Conservation (phyloP, 2,888 invertebrate species). For the Balanococcus diminutus region DNA sequence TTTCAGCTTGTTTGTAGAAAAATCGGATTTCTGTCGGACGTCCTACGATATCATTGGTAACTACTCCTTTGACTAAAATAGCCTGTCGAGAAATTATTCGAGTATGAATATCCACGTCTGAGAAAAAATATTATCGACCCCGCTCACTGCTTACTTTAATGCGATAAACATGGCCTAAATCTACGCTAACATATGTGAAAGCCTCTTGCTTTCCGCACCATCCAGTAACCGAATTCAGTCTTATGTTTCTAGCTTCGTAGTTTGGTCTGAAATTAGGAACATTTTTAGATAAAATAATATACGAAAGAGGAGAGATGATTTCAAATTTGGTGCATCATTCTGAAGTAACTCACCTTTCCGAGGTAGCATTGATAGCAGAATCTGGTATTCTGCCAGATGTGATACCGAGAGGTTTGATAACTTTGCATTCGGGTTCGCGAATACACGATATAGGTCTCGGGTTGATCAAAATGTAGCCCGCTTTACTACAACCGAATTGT, state of each 20-base stretch:
- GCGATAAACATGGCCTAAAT: constrained; percentile 89
- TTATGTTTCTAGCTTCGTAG: constrained; percentile 86
- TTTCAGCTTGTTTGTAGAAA: constrained; percentile 94
- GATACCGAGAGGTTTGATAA: constrained; percentile 87
- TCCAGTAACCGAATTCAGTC: constrained; percentile 90
- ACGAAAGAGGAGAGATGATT: not conserved
- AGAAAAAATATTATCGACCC: not conserved
- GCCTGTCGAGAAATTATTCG: constrained; percentile 63
- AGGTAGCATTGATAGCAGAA: constrained; percentile 92
- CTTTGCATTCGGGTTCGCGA: constrained; percentile 90
- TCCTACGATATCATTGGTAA: constrained; percentile 93
- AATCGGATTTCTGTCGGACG: constrained; percentile 95
- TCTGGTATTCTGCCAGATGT: constrained; percentile 92
- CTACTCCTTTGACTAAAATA: constrained; percentile 90
- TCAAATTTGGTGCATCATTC: not conserved
- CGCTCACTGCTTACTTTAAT: constrained; percentile 68
- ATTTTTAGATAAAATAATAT: constrained; percentile 3
- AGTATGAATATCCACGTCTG: not conserved
- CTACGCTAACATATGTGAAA: constrained; percentile 94
- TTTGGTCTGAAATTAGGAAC: constrained; percentile 67
- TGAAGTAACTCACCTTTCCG: constrained; percentile 70
- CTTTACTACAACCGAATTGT: constrained; percentile 84
- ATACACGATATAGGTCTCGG: constrained; percentile 88
- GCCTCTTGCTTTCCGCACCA: constrained; percentile 98
- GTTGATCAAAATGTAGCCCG: constrained; percentile 91